Base-by-base conservation (phyloP, 1,140 invertebrate genomes). In the Drosophila leontia region DNA sequence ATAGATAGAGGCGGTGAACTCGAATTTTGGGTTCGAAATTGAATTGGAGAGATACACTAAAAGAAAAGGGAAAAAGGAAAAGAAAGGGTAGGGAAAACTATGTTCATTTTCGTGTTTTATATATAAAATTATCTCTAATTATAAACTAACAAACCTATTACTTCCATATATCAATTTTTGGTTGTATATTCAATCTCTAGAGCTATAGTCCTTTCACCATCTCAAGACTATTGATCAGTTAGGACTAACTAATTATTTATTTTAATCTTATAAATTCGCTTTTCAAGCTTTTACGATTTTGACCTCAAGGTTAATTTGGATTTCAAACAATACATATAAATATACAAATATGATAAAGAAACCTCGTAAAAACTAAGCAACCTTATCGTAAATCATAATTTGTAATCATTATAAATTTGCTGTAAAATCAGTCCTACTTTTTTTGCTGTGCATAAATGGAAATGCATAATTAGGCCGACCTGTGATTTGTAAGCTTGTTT, bases 401-500 rank as follows among this genome's bases (percentile, higher is more conserved):
- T 11, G 8, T 15, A 9, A 23, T 56, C 19, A n/a, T 23, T 55
- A n/a, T 8, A 37, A 15, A 23, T 37, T 15, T 8, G 7, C 17
- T 19, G 3, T 15, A 17, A 11, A 0, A 12, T 17, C 3, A 13
- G 17, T 15, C 17, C 13, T 8, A 9, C 15, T 34, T 57, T 68
- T 69, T 26, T 35, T 56, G 35, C 41, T 41, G 29, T 70, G 29
- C 57, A 41, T 39, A 23, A 6, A 35, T 61, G 35, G 50, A 37
- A 59, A 77, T 78, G 39, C 50, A 69, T 78, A 78, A 78, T 78
- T 62, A 78, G 47, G 47, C 39, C 29, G n/a, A 51, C 11, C 42
- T 58, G 51, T 50, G 50, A 70, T 78, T 78, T 71, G 65, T 63
- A 35, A 70, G 51, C 65, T 78, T 41, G 65, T 71, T 70, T 63